phyloP scores from a whole-genome alignment of 1,140 invertebrate genomes.

The Pseudomyrmex flavicornis region DNA sequence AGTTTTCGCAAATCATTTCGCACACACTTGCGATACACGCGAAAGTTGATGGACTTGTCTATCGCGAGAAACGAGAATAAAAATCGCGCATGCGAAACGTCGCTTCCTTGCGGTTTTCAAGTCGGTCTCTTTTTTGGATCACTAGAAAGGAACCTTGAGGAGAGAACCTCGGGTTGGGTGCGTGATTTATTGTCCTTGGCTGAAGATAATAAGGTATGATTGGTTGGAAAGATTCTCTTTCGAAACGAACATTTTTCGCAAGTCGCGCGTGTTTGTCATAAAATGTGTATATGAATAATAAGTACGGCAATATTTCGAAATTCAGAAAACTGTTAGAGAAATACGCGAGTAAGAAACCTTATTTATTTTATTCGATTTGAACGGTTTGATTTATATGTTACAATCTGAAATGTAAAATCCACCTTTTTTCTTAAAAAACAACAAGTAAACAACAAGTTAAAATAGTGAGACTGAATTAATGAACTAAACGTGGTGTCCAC shows the following conservation, averaged over 20 bases:
- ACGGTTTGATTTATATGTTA: not conserved
- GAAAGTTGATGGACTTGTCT: slow-evolving; percentile 8
- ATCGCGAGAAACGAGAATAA: slow-evolving; percentile 46
- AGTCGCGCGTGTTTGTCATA: slow-evolving; percentile 53
- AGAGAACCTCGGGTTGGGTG: slow-evolving; percentile 43
- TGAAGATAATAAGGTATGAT: slow-evolving; percentile 72
- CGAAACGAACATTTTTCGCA: slow-evolving; percentile 66
- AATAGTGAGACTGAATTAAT: not conserved
- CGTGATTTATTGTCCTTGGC: slow-evolving; percentile 74
- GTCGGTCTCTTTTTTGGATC: slow-evolving; percentile 64
- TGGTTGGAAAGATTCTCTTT: slow-evolving; percentile 71
- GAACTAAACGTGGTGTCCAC: not conserved
- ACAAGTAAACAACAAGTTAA: not conserved
- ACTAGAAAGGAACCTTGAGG: slow-evolving; percentile 68
- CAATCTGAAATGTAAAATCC: not conserved
- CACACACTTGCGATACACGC: not conserved
- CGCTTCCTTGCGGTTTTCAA: slow-evolving; percentile 65
- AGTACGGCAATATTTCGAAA: too few species aligned
- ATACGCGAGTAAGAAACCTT: not conserved
- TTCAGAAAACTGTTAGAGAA: too few species aligned
- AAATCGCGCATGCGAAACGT: slow-evolving; percentile 65
- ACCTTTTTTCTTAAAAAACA: slow-evolving; percentile 4
- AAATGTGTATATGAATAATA: slow-evolving; percentile 3
- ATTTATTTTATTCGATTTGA: not conserved
- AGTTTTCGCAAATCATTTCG: not conserved